These are phyloP conservation scores for Poecilia velifera DNA, from an alignment of 2,797 vertebrate species.

Conservation along the genomic window DNA sequence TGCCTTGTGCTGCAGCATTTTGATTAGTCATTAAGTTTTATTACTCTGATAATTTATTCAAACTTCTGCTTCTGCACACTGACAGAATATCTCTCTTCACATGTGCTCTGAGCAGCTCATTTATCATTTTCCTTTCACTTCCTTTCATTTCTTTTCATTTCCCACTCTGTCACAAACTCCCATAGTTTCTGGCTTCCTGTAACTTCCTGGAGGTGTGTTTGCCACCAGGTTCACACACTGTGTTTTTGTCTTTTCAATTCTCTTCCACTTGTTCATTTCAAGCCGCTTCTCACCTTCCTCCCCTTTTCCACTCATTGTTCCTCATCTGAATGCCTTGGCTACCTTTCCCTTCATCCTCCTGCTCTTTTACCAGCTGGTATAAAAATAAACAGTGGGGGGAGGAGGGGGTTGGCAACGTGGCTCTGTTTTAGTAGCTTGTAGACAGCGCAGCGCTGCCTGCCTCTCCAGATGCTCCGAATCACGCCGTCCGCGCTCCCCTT, in stretches of 20 bases:
- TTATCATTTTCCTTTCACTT: slow-evolving; percentile 22
- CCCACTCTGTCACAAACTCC: slow-evolving; percentile 17
- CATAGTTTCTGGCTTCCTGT: slow-evolving; percentile 70
- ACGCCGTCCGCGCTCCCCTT: slow-evolving; percentile 48
- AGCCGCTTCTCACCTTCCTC: slow-evolving; percentile 49
- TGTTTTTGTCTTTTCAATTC: slow-evolving; percentile 16
- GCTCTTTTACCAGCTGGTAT: slow-evolving; percentile 59
- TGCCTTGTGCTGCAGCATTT: slow-evolving; percentile 38
- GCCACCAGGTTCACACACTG: slow-evolving; percentile 19
- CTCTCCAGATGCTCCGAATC: slow-evolving; percentile 74
- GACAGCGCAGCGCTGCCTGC: slow-evolving; percentile 59
- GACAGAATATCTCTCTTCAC: slow-evolving; percentile 29
- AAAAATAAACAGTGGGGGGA: slow-evolving; percentile 54
- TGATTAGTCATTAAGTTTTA: slow-evolving; percentile 59
- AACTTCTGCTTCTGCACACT: slow-evolving; percentile 29
- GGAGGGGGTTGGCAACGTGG: slow-evolving; percentile 38
- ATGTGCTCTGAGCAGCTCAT: slow-evolving; percentile 6
- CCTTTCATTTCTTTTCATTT: slow-evolving; percentile 21
- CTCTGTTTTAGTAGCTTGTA: slow-evolving; percentile 60
- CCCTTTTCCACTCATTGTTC: slow-evolving; percentile 67
- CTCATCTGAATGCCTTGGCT: slow-evolving; percentile 47
- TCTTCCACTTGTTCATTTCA: slow-evolving; percentile 45
- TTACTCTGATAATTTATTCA: slow-evolving; percentile 66
- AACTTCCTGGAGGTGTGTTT: slow-evolving; percentile 58
- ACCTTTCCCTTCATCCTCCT: slow-evolving; percentile 42